Evolutionary conservation across 2,113 vertebrate species (phyloP), one percentile per base, ranked within the genome.

Genomic region (Larimichthys polyactis): DNA sequence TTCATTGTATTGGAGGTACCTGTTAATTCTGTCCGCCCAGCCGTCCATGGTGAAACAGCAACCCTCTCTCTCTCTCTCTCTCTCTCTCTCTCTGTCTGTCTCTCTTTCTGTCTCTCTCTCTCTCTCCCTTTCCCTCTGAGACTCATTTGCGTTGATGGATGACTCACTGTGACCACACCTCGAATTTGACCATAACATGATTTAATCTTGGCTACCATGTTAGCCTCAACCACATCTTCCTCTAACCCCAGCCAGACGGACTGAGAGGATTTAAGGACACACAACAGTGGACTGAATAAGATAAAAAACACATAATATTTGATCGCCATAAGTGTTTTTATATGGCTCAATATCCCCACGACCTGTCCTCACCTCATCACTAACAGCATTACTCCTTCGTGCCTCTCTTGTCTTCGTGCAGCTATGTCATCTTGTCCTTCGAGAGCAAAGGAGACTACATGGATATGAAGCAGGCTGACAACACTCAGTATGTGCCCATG

Each of bases 401-500:
- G 52, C 52, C 16, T 81, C 40, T 79, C 84, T 83, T 86, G 29
- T 67, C 22, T 87, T 36, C 72, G 85, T 86, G 32, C 90, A 99
- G 98, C 84, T 99, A 99, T 6, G 98, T 99, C 86, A 99, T 99
- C 93, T 85, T 99, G 77, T 99, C 98, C 16, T 99, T 99, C 75
- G 98, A 99, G 95, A 96, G 97, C 90, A 98, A 97, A 79, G 96
- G 96, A 3, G 98, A 99, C 89, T 99, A 99, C 88, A 99, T 99
- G 98, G 98, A 99, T 86, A 99, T 99, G 98, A 99, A 99, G 93
- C 97, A 99, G 89, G 96, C 95, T 1, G 98, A 99, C 40, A 95
- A 94, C 22, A 99, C 97, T 43, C 98, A 99, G 85, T 99, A 99
- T 0, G 97, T 99, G 43, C 98, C 98, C 49, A 99, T 99, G 98